Evolutionary conservation across 1,140 invertebrate species (phyloP).

Genomic region (Eurosta solidaginis): DNA sequence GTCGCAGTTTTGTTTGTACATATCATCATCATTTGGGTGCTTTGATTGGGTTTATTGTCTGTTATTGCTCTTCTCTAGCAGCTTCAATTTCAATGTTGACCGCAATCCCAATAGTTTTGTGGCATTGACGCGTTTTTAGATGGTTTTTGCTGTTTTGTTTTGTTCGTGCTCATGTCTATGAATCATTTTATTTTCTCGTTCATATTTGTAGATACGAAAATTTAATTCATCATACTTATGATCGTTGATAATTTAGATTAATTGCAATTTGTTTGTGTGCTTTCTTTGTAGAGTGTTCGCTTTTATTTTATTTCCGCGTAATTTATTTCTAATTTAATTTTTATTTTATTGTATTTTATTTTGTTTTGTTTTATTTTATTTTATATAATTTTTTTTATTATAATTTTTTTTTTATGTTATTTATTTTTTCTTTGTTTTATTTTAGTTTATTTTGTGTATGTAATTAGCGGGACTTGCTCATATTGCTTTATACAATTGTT

Average conservation of each 20-base stretch:
- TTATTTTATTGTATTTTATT: no score
- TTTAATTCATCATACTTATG: neutral
- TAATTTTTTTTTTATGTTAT: no score
- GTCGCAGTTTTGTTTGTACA: neutral
- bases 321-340: no score
- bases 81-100: neutral
- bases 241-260: neutral
- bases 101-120: constrained; percentile 7
- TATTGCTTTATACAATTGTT: no score
- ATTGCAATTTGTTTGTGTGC: no score
- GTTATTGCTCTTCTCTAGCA: neutral
- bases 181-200: neutral
- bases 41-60: neutral
- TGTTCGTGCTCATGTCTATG: neutral
- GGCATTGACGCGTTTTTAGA: neutral
- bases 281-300: no score
- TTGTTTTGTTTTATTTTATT: no score
- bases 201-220: neutral
- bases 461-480: no score
- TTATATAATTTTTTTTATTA: no score
- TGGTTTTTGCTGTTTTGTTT: neutral
- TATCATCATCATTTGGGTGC: neutral
- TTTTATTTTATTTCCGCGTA: no score
- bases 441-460: no score
- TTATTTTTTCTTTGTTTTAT: no score